Conservation (phyloP, 2,113 vertebrate genomes). For the Sterrhoptilus dennistouni region DNA sequence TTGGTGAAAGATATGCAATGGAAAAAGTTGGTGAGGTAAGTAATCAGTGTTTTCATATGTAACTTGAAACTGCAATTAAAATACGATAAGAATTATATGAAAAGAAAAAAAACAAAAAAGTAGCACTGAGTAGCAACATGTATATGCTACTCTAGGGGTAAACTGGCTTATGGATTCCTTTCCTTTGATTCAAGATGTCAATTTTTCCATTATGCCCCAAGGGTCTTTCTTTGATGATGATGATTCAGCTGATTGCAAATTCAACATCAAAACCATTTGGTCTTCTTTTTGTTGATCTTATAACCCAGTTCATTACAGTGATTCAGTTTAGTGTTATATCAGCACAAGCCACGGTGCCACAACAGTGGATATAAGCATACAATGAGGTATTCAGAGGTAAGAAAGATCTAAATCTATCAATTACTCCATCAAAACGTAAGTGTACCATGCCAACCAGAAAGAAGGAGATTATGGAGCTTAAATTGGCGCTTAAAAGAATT, state of each 20-base stretch:
- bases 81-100: background rate
- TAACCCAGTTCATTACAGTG: background rate
- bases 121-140: background rate
- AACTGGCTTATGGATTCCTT: background rate
- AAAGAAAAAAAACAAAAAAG: background rate
- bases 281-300: background rate
- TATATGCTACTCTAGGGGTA: background rate
- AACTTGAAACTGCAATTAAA: background rate
- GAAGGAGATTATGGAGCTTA: background rate
- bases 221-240: background rate
- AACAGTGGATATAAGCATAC: background rate
- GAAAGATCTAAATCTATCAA: background rate
- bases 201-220: background rate
- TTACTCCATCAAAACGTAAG: background rate
- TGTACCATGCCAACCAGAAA: background rate
- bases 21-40: background rate
- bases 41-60: background rate
- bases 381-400: no score
- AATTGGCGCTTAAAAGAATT: background rate
- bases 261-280: background rate
- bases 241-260: background rate
- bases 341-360: background rate
- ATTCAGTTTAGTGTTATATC: background rate
- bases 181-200: background rate
- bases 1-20: background rate